Base-by-base conservation (phyloP, 2,888 invertebrate species). In the Taphrorychus bicolor region DNA sequence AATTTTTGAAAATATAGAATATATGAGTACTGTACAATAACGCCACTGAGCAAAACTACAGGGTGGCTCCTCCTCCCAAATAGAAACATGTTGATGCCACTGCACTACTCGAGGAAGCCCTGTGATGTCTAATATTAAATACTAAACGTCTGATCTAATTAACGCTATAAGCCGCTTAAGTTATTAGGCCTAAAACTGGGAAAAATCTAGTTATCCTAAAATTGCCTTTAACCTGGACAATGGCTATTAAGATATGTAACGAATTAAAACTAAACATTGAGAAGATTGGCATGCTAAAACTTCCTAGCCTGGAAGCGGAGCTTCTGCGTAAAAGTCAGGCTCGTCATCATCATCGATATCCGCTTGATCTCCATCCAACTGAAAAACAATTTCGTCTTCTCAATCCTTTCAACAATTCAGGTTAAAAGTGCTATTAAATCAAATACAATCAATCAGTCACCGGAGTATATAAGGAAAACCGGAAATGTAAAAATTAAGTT, bases 261-360 rank as follows among this genome's bases (percentile, higher is more conserved):
- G 32, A 32, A 32, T 11, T 32, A 32, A 32, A 9, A 32, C 32
- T 32, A 32, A 1, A 11, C 32, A 32, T 32, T 32, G n/a, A n/a
- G n/a, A n/a, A n/a, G n/a, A n/a, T 32, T 32, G 11, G 32, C 32
- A 7, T 32, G 32, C 32, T 9, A 11, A 32, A 32, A 7, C 11
- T 32, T 9, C 32, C 84, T 89, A 93, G 74, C 91, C 91, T 74
- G 93, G 93, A 80, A 94, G 85, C 62, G 91, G 92, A 69, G 95
- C 94, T 84, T 95, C 93, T 77, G 93, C 93, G 82, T 97, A 97
- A 85, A 97, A 97, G 83, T 97, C 97, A 5, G 94, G 94, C 80
- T 96, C 97, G 80, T 94, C 94, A 74, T 88, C n/a, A n/a, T n/a
- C 88, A 79, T 92, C 92, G 61, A 87, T 89, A 72, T 91, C 92